These are phyloP conservation scores for Vireo altiloquus DNA, from an alignment of 2,113 vertebrate genomes.

Conservation along the genomic window DNA sequence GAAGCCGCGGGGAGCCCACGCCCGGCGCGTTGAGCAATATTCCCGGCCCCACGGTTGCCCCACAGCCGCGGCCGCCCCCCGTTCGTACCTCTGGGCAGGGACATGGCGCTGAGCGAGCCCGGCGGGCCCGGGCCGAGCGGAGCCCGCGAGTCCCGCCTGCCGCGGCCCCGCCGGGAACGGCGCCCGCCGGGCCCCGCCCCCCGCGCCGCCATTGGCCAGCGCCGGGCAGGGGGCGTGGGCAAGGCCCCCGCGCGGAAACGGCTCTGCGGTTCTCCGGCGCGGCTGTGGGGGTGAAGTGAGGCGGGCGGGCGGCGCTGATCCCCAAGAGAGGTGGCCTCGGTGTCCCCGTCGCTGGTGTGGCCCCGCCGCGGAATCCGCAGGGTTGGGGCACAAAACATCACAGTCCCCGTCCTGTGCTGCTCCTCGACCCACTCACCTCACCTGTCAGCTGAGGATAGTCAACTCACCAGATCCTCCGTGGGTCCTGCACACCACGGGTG, in stretches of 20 bases:
- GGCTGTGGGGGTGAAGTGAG: neutral
- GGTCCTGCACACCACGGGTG: neutral
- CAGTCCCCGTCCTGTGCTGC: neutral
- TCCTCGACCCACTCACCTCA: neutral
- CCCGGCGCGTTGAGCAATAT: no score
- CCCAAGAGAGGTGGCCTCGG: neutral
- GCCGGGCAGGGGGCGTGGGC: neutral
- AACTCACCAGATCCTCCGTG: neutral
- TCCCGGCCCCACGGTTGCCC: no score
- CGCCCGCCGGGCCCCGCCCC: neutral
- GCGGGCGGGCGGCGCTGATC: neutral
- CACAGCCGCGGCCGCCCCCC: no score
- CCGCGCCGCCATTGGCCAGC: neutral
- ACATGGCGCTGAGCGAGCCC: no score
- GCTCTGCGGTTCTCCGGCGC: neutral
- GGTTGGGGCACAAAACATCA: neutral
- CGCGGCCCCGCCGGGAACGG: no score
- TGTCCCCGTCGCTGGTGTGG: neutral
- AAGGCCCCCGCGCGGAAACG: accelerated
- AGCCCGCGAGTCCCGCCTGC: no score
- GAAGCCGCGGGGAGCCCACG: no score
- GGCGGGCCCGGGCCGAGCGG: no score
- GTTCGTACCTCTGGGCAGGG: no score
- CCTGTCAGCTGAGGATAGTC: neutral
- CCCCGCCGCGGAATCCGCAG: neutral